Percentiles rank a stretch among this genome's conserved stretches.
phyloP scores from a whole-genome alignment of 2,113 vertebrate genomes.

The Polypterus bichir region DNA sequence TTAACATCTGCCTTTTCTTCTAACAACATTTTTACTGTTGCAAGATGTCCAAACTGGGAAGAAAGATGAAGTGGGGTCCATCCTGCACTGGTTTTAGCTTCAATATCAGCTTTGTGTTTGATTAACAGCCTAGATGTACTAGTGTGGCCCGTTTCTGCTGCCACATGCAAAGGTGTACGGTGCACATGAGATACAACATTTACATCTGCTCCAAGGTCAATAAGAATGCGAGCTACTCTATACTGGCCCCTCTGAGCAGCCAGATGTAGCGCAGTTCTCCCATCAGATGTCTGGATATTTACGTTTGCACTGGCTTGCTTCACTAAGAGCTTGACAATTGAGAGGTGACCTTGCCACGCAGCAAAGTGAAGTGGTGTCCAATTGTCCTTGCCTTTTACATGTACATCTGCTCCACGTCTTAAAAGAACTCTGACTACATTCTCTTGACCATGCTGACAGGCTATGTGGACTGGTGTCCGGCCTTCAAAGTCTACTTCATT shows the following conservation, averaged over 20 bases:
- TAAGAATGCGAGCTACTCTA: slow-evolving; percentile 77
- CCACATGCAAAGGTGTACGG: slow-evolving; percentile 72
- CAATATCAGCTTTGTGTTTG: slow-evolving; percentile 59
- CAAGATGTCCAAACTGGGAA: slow-evolving; percentile 58
- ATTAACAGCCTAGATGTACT: slow-evolving; percentile 81
- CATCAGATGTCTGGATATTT: slow-evolving; percentile 67
- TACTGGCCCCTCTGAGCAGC: slow-evolving; percentile 88
- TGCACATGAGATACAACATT: slow-evolving; percentile 36
- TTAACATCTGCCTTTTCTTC: slow-evolving; percentile 57
- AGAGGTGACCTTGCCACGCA: slow-evolving; percentile 85
- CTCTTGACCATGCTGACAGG: slow-evolving; percentile 90
- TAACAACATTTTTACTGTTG: slow-evolving; percentile 70
- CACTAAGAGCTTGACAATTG: slow-evolving; percentile 78
- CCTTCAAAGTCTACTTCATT: slow-evolving; percentile 78
- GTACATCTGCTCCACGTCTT: slow-evolving; percentile 61
- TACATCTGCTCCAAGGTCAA: slow-evolving; percentile 65
- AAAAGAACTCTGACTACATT: slow-evolving; percentile 73
- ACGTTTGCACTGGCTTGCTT: slow-evolving; percentile 67
- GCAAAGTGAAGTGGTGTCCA: slow-evolving; percentile 87
- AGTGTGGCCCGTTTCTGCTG: slow-evolving; percentile 83
- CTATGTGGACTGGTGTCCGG: slow-evolving; percentile 77
- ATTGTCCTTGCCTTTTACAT: slow-evolving; percentile 65
- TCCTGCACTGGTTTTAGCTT: slow-evolving; percentile 50
- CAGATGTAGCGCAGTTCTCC: slow-evolving; percentile 78
- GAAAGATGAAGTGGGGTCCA: slow-evolving; percentile 76